A percentile compares a stretch with the other conserved stretches of the same genome.
phyloP scores from a whole-genome alignment of 2,888 invertebrate genomes.

The Rapana venosa region DNA sequence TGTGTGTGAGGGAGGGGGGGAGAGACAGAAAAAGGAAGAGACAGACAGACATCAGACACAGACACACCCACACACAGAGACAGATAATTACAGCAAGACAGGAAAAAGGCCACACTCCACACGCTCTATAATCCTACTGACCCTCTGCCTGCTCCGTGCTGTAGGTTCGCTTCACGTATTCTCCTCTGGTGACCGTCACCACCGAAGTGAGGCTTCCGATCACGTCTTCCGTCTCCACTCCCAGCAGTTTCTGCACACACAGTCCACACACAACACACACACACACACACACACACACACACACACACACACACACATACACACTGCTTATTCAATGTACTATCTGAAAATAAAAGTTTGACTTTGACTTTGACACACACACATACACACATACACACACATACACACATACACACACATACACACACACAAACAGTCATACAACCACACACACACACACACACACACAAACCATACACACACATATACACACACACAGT shows the following conservation, averaged over 20 bases:
- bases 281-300: conserved; percentile 1
- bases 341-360: too few species aligned
- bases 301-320: background rate
- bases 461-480: background rate
- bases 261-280: background rate
- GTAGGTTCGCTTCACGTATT: conserved; percentile 73
- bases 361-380: too few species aligned
- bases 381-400: background rate
- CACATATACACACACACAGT: too few species aligned
- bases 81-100: too few species aligned
- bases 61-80: too few species aligned
- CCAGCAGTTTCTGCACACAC: conserved; percentile 64
- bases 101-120: too few species aligned
- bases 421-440: too few species aligned
- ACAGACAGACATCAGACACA: too few species aligned
- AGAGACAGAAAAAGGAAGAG: too few species aligned
- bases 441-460: background rate
- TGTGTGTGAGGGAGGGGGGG: too few species aligned
- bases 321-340: background rate
- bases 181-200: conserved; percentile 72
- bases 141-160: conserved; percentile 71
- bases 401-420: background rate
- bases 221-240: conserved; percentile 67
- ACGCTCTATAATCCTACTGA: conserved; percentile 45
- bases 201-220: conserved; percentile 70